Evolutionary conservation across 2,888 invertebrate genomes (phyloP).

Genomic region (Griposia aprilina): DNA sequence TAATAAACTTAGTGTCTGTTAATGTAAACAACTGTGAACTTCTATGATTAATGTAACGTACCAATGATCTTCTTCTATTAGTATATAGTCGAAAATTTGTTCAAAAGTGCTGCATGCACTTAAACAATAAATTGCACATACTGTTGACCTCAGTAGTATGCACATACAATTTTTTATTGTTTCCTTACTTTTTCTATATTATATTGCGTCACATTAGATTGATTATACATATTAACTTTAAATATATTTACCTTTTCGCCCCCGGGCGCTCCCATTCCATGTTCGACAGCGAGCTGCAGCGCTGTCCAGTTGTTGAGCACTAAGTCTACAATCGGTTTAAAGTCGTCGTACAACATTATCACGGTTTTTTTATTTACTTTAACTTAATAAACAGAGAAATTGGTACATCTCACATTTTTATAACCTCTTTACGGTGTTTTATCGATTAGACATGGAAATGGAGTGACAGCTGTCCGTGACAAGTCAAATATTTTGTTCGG

Average conservation of each 20-base stretch:
- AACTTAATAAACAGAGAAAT: constrained; percentile 23
- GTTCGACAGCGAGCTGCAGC: constrained; percentile 93
- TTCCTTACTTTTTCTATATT: background rate
- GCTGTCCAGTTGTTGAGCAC: constrained; percentile 94
- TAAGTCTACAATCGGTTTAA: constrained; percentile 91
- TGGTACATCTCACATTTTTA: constrained; percentile 69
- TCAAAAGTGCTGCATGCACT: background rate
- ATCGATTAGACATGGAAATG: constrained; percentile 34
- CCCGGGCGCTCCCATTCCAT: constrained; percentile 93
- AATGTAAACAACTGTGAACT: background rate
- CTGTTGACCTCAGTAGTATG: background rate
- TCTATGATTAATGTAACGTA: background rate
- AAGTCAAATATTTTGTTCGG: constrained; percentile 6
- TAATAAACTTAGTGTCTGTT: background rate
- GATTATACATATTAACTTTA: background rate
- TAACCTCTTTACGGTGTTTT: constrained; percentile 68
- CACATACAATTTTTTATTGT: background rate
- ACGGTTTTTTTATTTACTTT: constrained; percentile 34
- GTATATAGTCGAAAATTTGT: background rate
- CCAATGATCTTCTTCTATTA: background rate
- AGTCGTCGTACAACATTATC: constrained; percentile 88
- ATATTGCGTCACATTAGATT: background rate
- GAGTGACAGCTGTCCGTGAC: constrained; percentile 30
- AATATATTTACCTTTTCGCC: constrained; percentile 91
- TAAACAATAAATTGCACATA: background rate